phyloP scores from a whole-genome alignment of 2,888 invertebrate species.

The Sarcophaga caerulescens region DNA sequence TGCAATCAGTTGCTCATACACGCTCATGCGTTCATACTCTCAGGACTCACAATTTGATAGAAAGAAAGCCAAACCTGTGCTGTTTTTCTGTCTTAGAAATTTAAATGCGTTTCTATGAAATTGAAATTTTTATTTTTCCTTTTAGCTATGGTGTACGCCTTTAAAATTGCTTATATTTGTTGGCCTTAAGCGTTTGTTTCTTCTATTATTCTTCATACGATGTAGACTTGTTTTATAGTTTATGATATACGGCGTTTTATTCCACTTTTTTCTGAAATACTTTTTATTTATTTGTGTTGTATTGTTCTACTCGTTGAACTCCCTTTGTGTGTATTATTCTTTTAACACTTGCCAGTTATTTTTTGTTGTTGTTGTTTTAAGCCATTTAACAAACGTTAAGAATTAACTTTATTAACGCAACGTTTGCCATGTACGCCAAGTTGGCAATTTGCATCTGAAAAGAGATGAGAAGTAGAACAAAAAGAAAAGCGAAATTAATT shows the following conservation, averaged over 20 bases:
- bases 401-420: slow-evolving; percentile 36
- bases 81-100: not conserved
- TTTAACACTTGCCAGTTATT: not conserved
- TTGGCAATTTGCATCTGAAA: slow-evolving; percentile 35
- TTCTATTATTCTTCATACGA: not conserved
- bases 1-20: slow-evolving; percentile 19
- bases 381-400: slow-evolving; percentile 18
- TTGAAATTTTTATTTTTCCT: not conserved
- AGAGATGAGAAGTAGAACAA: not conserved
- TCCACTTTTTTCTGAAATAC: slow-evolving; percentile 31
- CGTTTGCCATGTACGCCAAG: slow-evolving; percentile 1
- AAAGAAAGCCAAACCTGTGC: not conserved
- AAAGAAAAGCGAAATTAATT: slow-evolving; percentile 44
- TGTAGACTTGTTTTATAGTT: not conserved
- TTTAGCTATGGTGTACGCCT: not conserved
- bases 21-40: not conserved
- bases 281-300: not conserved
- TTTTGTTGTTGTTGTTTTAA: slow-evolving; percentile 16
- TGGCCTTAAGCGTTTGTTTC: not conserved
- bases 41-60: not conserved
- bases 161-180: not conserved
- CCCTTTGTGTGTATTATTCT: not conserved
- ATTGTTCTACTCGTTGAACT: not conserved
- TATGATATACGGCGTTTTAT: slow-evolving; percentile 44
- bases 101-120: not conserved